Base-by-base conservation (phyloP, 2,888 invertebrate genomes). In the Phania funesta region DNA sequence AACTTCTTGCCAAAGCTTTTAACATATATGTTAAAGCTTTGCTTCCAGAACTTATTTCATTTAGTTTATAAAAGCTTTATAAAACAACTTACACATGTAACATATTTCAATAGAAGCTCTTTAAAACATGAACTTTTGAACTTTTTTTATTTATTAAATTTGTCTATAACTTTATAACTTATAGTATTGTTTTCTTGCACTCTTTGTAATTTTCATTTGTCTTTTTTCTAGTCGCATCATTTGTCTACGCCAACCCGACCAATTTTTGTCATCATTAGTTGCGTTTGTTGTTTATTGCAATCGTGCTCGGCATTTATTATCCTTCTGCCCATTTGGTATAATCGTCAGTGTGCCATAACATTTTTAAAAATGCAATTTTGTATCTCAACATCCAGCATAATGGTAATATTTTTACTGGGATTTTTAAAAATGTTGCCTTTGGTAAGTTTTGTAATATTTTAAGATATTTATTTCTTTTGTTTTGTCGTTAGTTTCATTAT, bases 331-430 rank as follows among this genome's bases (percentile, higher is more conserved):
- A 89, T 91, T 79, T 89, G 91, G 88, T 91, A 89, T 83, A 91
- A 89, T 80, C 90, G 90, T 44, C 90, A 90, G 85, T 91, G 91
- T 77, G 94, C 93, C 87, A 89, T 94, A 44, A 92, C 93, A 83
- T 94, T 94, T 89, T 91, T 95, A 60, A 94, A 95, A 90, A 91
- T 94, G 85, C 95, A 95, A 87, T 94, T 94, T 87, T 94, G 94
- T 86, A 92, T 93, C 1, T 93, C 95, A 13, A 91, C 95, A 73
- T 93, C 94, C 44, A 94, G 95, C 87, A 93, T 94, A 60, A 95
- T 95, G 93, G 92, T 94, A 5, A 93, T 92, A 67, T 93, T 92
- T 86, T 86, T 92, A 64, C 87, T 92, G 75, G 92, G 92, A 29
- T 90, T 92, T 62, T 88, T 92, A 48, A 91, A 91, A 84, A 91